Base-by-base conservation (phyloP, 1,140 invertebrate species). In the Bicyclus anynana region DNA sequence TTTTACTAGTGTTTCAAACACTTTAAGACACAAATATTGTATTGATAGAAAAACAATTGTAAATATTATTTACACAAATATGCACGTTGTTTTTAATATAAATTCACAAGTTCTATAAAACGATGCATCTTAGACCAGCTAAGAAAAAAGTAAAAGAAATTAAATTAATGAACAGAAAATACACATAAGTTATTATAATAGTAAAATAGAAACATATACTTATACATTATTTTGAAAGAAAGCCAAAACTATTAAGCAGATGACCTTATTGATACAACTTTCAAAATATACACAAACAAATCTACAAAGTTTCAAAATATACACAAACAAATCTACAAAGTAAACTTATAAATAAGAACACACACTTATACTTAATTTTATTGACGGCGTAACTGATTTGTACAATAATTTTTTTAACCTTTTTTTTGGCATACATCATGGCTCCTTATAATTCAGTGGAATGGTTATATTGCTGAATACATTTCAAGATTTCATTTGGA, bases 381-480 rank as follows among this genome's bases (percentile, higher is more conserved):
- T 37, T 35, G 58, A 35, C 44, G 35, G 21, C 53, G 49, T 53
- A 52, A 57, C 50, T 53, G 61, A 65, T 72, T 68, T 71, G 67
- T 72, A 72, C 64, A 62, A 66, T 64, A 53, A 54, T 55, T 52
- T 49, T 47, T 52, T 60, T 60, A 46, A 57, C 51, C 55, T 66
- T 12, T 20, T 77, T 75, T 86, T 86, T 86, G 80, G 80, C 75
- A 77, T 86, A 51, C 59, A 70, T 54, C 69, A 86, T 86, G 83
- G 83, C 82, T 75, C 67, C n/a, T 27, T 44, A 72, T 61, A 53
- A 66, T 64, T 59, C 54, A 74, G 60, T 81, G 80, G 81, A 87
- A 84, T 82, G 84, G 63, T 78, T 66, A 67, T 74, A 67, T 74
- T 74, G 68, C 61, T 71, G 69, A 73, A 72, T 61, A 61, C 69